Conservation (phyloP, 2,888 invertebrate species). For the Hipparchia semele region DNA sequence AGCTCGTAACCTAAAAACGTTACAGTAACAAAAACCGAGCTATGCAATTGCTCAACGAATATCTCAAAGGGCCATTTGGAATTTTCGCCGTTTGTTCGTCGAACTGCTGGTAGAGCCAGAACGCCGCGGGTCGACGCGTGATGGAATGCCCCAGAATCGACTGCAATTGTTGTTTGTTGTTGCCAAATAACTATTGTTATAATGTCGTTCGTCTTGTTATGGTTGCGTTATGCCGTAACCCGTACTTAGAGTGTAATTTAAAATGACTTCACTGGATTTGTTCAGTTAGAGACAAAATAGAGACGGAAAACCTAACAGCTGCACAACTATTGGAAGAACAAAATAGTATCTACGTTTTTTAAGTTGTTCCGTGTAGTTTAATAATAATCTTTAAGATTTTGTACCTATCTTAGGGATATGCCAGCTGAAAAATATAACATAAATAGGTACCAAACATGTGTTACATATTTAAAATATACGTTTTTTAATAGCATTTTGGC, state of each 20-base stretch:
- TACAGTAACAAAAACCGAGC: conserved; percentile 7
- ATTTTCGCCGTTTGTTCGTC: conserved; percentile 60
- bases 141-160: conserved; percentile 56
- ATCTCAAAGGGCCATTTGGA: conserved; percentile 43
- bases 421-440: too few relatives aligned
- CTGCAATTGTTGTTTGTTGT: conserved; percentile 45
- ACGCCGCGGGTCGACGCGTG: conserved; percentile 54
- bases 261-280: conserved; percentile 18
- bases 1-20: conserved; percentile 11
- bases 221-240: conserved; percentile 32
- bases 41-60: conserved; percentile 30
- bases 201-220: conserved; percentile 35
- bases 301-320: background rate
- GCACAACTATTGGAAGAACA: too few relatives aligned
- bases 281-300: background rate
- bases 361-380: too few relatives aligned
- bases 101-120: conserved; percentile 41
- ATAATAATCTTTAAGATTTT: too few relatives aligned
- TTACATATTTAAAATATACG: too few relatives aligned
- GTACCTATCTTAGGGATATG: too few relatives aligned
- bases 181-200: conserved; percentile 53
- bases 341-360: too few relatives aligned
- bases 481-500: too few relatives aligned
- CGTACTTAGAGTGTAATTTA: conserved; percentile 15
- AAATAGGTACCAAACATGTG: too few relatives aligned